A percentile compares a stretch with the other conserved stretches of the same genome.
These are phyloP conservation scores for Cossypha caffra DNA, from an alignment of 2,797 vertebrate species.

Conservation along the genomic window DNA sequence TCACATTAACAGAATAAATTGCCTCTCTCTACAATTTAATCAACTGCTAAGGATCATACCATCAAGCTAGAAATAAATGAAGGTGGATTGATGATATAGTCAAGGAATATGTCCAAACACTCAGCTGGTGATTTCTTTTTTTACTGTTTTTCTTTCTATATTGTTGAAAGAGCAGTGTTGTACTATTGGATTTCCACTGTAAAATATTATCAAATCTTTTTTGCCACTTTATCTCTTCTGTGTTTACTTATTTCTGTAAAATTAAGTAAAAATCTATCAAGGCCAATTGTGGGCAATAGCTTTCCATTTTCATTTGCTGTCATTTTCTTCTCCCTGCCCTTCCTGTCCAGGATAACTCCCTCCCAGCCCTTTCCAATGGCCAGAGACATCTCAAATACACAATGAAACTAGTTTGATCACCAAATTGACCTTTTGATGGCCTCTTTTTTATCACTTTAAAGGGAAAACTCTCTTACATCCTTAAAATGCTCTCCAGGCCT, in stretches of 20 bases:
- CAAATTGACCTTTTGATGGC: background rate
- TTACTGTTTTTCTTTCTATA: background rate
- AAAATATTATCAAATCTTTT: background rate
- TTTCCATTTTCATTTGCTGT: background rate
- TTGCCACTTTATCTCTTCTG: background rate
- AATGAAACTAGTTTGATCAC: background rate
- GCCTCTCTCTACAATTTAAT: conserved; percentile 19
- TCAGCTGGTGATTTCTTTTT: conserved; percentile 32
- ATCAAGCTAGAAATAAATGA: conserved; percentile 58
- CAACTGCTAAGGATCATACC: conserved; percentile 47
- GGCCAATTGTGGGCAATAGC: rapidly evolving
- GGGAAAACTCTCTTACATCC: background rate
- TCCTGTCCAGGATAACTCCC: background rate
- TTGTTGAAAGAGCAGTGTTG: background rate
- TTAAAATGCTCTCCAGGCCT: background rate
- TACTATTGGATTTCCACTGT: background rate
- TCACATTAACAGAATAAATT: conserved; percentile 45
- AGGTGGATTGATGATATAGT: conserved; percentile 28
- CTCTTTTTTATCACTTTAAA: background rate
- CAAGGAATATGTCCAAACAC: conserved; percentile 34
- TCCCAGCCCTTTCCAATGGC: background rate
- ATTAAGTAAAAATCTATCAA: background rate
- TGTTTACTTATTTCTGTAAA: background rate
- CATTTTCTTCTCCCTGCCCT: background rate
- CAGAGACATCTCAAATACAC: background rate